Base-by-base conservation (phyloP, 2,888 invertebrate genomes). In the Drosophila paucipuncta region DNA sequence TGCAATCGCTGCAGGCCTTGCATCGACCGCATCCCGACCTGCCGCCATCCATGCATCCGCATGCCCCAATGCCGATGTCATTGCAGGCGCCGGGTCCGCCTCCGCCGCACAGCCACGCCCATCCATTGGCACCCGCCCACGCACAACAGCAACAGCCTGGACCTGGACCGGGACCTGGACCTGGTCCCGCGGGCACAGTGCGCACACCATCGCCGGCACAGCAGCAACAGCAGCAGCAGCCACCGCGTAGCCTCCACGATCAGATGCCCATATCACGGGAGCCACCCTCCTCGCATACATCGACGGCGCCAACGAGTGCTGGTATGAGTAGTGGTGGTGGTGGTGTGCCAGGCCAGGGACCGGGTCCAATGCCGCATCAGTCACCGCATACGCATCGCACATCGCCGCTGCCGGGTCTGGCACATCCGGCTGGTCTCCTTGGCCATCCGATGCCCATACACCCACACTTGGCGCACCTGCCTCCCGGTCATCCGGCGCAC, bases 11-110 rank as follows among this genome's bases (percentile, higher is more conserved):
- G 68, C 91, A 92, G 16, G 82, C 92, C 4, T 68, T 93, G 57
- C 93, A 94, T 69, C 86, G 94, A 41, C 93, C 93, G 22, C 94
- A 94, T 85, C 92, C 92, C 28, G 94, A 93, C 66, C 71, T 93
- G 73, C 91, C 92, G 11, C 89, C 91, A 18, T 78, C 91, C 18
- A 92, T 94, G 76, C 93, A 94, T 75, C 90, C 92, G 18, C 94
- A 94, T 81, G 92, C 91, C 1, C 91, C 92, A 0, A 89, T 93
- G 72, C 86, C 92, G n/a, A 85, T 92, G 33, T 91, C 93, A 2
- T 64, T 93, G 50, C 93, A 92, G 80, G 90, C 90, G 6, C 92
- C 92, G 13, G 92, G 90, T 25, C 92, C 89, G 28, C 91, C 90
- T 16, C 83, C 90, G 10, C 85, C 82, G 43, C 79, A 79, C 35